Percentiles rank a stretch among this genome's conserved stretches.
phyloP scores from a whole-genome alignment of 2,113 vertebrate genomes.

The Neogobius melanostomus region DNA sequence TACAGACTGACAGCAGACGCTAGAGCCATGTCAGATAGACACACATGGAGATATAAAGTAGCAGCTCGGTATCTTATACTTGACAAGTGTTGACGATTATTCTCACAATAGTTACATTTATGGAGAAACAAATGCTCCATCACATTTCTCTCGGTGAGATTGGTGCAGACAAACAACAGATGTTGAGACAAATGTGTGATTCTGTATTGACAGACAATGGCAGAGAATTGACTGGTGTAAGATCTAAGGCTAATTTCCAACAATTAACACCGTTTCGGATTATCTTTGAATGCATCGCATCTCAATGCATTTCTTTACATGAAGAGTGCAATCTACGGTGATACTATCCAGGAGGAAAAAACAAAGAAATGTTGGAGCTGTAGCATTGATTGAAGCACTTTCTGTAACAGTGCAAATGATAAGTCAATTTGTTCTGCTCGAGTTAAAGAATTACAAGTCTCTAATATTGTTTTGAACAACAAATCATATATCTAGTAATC shows the following conservation, averaged over 20 bases:
- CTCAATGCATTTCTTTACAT: not conserved
- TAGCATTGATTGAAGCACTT: no score
- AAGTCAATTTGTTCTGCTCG: no score
- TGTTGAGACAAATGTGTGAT: slow-evolving; percentile 1
- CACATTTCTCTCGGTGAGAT: not conserved
- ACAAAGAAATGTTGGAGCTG: no score
- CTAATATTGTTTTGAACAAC: no score
- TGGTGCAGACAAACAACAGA: slow-evolving; percentile 8
- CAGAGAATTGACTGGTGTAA: not conserved
- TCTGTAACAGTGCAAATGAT: not conserved
- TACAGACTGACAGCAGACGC: slow-evolving; percentile 33
- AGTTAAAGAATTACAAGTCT: no score
- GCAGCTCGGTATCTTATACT: slow-evolving; percentile 14
- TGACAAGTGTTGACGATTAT: not conserved
- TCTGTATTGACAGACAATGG: not conserved
- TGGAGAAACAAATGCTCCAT: slow-evolving; percentile 8
- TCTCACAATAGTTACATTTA: slow-evolving; percentile 7
- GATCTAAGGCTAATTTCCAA: not conserved
- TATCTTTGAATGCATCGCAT: not conserved
- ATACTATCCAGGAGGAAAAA: no score
- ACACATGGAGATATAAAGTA: slow-evolving; percentile 11
- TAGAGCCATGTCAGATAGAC: slow-evolving; percentile 41
- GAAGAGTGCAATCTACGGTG: no score
- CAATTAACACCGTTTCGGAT: not conserved
- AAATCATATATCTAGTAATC: no score